A percentile compares a stretch with the other conserved stretches of the same genome.
Evolutionary conservation across 1,140 invertebrate genomes (phyloP).

Genomic region (Hycleus cichorii): DNA sequence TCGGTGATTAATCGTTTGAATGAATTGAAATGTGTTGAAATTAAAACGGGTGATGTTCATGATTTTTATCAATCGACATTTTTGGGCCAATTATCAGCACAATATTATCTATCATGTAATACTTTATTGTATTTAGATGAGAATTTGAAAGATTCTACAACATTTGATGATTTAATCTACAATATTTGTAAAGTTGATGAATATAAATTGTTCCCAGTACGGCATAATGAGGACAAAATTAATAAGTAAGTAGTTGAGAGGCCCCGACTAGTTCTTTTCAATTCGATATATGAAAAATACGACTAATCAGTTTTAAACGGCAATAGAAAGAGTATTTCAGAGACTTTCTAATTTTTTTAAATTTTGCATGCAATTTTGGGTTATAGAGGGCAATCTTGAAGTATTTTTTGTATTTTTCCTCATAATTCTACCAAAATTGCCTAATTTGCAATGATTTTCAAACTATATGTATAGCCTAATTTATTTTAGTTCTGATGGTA

Average conservation of each 20-base stretch:
- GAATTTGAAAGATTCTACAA: slow-evolving; percentile 55
- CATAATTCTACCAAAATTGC: too few relatives aligned
- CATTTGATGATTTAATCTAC: slow-evolving; percentile 67
- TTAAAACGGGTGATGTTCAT: slow-evolving; percentile 46
- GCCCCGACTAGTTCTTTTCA: too few relatives aligned
- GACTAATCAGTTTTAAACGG: too few relatives aligned
- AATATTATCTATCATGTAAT: slow-evolving; percentile 93
- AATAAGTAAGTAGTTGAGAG: slow-evolving; percentile 62
- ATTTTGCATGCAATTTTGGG: too few relatives aligned
- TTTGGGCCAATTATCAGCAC: slow-evolving; percentile 89
- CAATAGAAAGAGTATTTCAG: too few relatives aligned
- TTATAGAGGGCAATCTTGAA: too few relatives aligned
- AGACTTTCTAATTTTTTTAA: too few relatives aligned
- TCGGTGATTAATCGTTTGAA: slow-evolving; percentile 63
- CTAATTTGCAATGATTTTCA: too few relatives aligned
- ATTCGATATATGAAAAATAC: too few relatives aligned
- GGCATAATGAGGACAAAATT: slow-evolving; percentile 95
- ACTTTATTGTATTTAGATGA: slow-evolving; percentile 81
- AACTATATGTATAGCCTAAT: too few relatives aligned
- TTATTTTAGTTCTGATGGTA: too few relatives aligned
- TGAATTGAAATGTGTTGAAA: slow-evolving; percentile 68
- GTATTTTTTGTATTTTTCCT: too few relatives aligned
- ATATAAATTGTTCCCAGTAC: slow-evolving; percentile 89
- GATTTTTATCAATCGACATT: slow-evolving; percentile 58
- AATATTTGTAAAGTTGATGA: slow-evolving; percentile 82